phyloP scores from a whole-genome alignment of 2,113 vertebrate genomes.

The Eolophus roseicapilla region DNA sequence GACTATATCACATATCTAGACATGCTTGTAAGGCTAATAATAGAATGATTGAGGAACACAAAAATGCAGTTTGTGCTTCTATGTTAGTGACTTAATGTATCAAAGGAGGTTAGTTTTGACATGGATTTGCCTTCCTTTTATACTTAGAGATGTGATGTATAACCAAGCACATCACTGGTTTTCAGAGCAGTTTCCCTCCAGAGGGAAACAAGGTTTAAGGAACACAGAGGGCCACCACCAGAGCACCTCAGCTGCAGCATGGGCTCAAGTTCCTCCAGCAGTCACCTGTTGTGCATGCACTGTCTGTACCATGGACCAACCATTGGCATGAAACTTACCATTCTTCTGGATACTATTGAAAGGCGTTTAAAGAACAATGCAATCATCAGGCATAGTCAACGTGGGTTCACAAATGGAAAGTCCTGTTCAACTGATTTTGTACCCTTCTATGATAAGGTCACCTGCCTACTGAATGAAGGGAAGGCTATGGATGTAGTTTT shows the following conservation, averaged over 20 bases:
- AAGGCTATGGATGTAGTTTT: background rate
- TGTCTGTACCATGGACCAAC: background rate
- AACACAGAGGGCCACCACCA: background rate
- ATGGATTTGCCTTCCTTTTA: background rate
- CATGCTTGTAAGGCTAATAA: background rate
- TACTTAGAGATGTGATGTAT: background rate
- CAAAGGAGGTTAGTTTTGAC: background rate
- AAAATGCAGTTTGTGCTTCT: background rate
- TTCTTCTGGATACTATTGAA: background rate
- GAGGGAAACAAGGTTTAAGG: background rate
- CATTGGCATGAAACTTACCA: background rate
- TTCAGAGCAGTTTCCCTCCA: background rate
- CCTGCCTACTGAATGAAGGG: background rate
- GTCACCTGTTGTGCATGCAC: background rate
- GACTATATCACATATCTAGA: background rate
- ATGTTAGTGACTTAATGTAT: background rate
- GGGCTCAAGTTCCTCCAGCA: background rate
- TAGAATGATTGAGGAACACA: background rate
- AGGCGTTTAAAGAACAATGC: background rate
- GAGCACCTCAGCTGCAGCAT: rapidly evolving
- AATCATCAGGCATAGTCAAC: background rate
- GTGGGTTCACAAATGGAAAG: background rate
- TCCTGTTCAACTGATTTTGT: background rate
- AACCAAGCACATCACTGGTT: background rate
- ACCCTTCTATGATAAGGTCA: background rate